A percentile compares a stretch with the other conserved stretches of the same genome.
These are phyloP conservation scores for Anthopleura xanthogrammica DNA, from an alignment of 92 coral and sea anemone species.

Conservation along the genomic window DNA sequence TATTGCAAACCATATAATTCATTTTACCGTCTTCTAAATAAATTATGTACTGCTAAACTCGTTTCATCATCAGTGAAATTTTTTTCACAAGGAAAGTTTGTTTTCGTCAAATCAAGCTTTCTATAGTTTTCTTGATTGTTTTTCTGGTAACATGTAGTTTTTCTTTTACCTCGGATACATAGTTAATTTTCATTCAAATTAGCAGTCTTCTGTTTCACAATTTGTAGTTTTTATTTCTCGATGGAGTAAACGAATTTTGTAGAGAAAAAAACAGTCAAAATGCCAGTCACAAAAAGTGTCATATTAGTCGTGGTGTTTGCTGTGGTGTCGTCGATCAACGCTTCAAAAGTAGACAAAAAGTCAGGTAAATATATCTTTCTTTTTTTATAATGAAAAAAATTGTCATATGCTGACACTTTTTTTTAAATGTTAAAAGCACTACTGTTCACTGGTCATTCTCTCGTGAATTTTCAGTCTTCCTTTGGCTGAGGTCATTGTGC, in stretches of 20 bases:
- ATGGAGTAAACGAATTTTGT: conserved; percentile 5
- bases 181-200: no score
- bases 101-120: background rate
- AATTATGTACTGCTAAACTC: conserved; percentile 9
- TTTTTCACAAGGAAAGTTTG: background rate
- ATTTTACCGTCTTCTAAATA: background rate
- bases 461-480: no score
- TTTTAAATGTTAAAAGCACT: no score
- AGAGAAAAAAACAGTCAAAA: background rate
- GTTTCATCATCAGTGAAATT: conserved; percentile 15
- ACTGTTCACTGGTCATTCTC: no score
- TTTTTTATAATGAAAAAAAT: no score
- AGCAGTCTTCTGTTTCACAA: background rate
- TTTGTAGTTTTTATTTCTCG: background rate
- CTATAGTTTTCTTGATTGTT: background rate
- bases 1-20: background rate
- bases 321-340: background rate
- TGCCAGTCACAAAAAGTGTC: conserved; percentile 7
- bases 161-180: no score
- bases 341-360: conserved; percentile 21
- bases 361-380: conserved; percentile 16
- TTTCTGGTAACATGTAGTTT: background rate
- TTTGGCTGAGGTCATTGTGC: no score
- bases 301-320: conserved; percentile 6
- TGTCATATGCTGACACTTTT: no score